Percentiles rank a stretch among this genome's conserved stretches.
phyloP scores from a whole-genome alignment of 2,888 invertebrate genomes.

The Plagodis pulveraria region DNA sequence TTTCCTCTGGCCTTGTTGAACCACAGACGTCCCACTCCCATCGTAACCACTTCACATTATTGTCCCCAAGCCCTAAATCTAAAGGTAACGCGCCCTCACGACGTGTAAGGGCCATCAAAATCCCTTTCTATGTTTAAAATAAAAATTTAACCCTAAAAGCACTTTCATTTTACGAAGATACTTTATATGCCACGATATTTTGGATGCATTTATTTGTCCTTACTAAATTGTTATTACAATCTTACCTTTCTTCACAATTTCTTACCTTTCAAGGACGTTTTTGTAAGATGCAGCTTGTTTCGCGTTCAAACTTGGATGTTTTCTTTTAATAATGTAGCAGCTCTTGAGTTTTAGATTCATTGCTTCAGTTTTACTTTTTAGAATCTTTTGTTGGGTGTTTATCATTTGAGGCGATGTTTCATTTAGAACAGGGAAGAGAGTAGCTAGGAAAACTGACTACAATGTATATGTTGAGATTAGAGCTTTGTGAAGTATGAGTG shows the following conservation, averaged over 20 bases:
- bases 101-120: constrained; percentile 78
- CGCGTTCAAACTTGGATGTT: constrained; percentile 33
- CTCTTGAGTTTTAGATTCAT: constrained; percentile 26
- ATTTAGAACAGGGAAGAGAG: background rate
- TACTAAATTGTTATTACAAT: constrained; percentile 68
- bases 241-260: constrained; percentile 49
- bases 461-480: no score
- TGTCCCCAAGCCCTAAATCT: constrained; percentile 72
- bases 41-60: constrained; percentile 38
- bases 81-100: constrained; percentile 69
- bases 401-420: constrained; percentile 13
- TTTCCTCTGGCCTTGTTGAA: constrained; percentile 12
- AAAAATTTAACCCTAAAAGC: constrained; percentile 81
- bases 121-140: constrained; percentile 84
- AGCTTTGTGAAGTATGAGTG: no score
- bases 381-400: constrained; percentile 18
- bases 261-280: constrained; percentile 53
- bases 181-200: constrained; percentile 63
- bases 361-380: constrained; percentile 15
- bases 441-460: no score
- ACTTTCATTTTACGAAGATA: constrained; percentile 70
- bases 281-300: constrained; percentile 50
- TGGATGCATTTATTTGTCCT: constrained; percentile 73
- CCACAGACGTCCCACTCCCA: constrained; percentile 11
- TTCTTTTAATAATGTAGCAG: constrained; percentile 34